phyloP scores from a whole-genome alignment of 2,888 invertebrate species.

The Thysanoteuthis rhombus region DNA sequence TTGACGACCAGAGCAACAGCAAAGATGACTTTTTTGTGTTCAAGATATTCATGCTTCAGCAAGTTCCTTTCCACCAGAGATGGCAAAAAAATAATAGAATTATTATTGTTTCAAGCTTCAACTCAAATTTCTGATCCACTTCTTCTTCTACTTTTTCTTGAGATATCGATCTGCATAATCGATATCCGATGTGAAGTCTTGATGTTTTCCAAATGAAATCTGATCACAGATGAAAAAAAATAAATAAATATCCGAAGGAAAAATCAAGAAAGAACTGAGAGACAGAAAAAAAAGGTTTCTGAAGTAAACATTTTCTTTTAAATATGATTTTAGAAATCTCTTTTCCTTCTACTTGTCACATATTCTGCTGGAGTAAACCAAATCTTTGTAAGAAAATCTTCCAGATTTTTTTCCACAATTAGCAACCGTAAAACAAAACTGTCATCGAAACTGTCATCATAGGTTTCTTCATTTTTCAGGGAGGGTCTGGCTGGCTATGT shows the following conservation, averaged over 20 bases:
- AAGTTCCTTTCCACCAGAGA: neutral
- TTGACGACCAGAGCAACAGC: neutral
- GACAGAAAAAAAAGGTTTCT: neutral
- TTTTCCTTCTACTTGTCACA: neutral
- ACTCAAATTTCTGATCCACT: neutral
- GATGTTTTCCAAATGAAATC: constrained; percentile 24
- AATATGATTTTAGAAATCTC: neutral
- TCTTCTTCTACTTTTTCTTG: no score
- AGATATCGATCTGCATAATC: neutral
- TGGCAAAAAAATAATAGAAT: neutral
- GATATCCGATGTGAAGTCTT: neutral
- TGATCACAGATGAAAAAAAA: neutral
- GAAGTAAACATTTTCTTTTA: neutral
- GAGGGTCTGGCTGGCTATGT: no score
- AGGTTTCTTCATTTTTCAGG: no score
- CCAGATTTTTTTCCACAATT: neutral
- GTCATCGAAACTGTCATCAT: no score
- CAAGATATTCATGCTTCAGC: neutral
- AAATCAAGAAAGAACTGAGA: neutral
- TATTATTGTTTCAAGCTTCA: neutral
- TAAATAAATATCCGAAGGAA: neutral
- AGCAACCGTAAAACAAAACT: no score
- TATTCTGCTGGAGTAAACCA: neutral
- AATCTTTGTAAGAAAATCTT: neutral
- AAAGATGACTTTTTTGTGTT: neutral